Base-by-base conservation (phyloP, 1,140 invertebrate genomes). In the Aporrectodea caliginosa region DNA sequence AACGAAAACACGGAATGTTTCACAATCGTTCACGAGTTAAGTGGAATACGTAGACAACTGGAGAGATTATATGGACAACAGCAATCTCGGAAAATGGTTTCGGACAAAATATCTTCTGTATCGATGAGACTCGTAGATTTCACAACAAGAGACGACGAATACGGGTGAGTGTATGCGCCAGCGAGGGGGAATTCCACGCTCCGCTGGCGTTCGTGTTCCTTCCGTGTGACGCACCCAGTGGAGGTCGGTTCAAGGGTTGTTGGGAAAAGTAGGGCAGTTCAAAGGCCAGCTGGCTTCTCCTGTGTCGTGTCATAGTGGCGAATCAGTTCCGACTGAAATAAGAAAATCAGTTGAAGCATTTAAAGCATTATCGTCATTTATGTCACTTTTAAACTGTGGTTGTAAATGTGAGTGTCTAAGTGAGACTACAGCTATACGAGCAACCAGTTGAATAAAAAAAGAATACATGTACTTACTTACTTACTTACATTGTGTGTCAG, bases 281-380 rank as follows among this genome's bases (percentile, higher is more conserved):
- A 85, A n/a, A 83, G 81, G 27, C 87, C 87, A 75, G 84, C 82
- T 77, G 87, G 87, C 77, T 88, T 88, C 70, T 84, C 82, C 77
- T 83, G 83, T 69, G 82, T 86, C 32, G 84, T 85, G 80, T 88
- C 85, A 75, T 88, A 88, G 22, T 83, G 83, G 73, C 87, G 83
- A 73, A 88, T 88, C 32, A 86, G 80, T 76, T 87, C 83, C 30
- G 86, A 83, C 85, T 88, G 83, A 73, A 84, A 85, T 30, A 31
- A 35, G n/a, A 70, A 70, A 29, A 22, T 34, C 22, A 78, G 72
- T 43, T 35, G 32, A 43, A n/a, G 35, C 43, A 1, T 27, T 27
- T 35, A 30, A 22, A 31, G 14, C 14, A 78, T 31, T 72, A 31
- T 71, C 31, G 1, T 68, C 34, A n/a, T n/a, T n/a, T n/a, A n/a